Percentiles rank a stretch among this genome's conserved stretches.
phyloP scores from a whole-genome alignment of 2,113 vertebrate species.

The Piaya cayana region DNA sequence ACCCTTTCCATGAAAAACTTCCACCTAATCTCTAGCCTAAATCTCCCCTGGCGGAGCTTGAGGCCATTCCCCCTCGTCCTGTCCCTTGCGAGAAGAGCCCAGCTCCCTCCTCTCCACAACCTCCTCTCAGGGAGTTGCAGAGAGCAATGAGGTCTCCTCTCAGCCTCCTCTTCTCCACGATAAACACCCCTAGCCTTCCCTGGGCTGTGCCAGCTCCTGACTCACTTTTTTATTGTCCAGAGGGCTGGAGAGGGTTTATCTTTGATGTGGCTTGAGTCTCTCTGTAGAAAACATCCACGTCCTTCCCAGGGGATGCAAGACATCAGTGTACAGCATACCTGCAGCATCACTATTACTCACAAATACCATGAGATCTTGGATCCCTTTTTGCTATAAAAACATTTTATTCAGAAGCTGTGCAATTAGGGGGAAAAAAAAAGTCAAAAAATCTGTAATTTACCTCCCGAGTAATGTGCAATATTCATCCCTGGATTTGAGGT shows the following conservation, averaged over 20 bases:
- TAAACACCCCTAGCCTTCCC: no score
- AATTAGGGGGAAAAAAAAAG: neutral
- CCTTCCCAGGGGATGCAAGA: neutral
- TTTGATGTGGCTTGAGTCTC: neutral
- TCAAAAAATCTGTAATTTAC: neutral
- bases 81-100: no score
- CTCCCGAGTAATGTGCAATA: neutral
- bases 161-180: no score
- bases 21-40: no score
- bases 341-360: neutral
- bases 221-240: neutral
- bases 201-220: accelerated
- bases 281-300: neutral
- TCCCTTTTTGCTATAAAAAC: neutral
- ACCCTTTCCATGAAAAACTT: no score
- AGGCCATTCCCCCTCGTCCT: no score
- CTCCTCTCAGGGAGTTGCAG: no score
- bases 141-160: no score
- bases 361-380: neutral
- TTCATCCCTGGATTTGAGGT: neutral
- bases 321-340: neutral
- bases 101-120: no score
- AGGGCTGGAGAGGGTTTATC: neutral
- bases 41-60: no score
- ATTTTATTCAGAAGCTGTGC: neutral